Percentiles rank a stretch among this genome's conserved stretches.
Evolutionary conservation across 2,797 vertebrate species (phyloP).

Genomic region (Gallinago stenura): DNA sequence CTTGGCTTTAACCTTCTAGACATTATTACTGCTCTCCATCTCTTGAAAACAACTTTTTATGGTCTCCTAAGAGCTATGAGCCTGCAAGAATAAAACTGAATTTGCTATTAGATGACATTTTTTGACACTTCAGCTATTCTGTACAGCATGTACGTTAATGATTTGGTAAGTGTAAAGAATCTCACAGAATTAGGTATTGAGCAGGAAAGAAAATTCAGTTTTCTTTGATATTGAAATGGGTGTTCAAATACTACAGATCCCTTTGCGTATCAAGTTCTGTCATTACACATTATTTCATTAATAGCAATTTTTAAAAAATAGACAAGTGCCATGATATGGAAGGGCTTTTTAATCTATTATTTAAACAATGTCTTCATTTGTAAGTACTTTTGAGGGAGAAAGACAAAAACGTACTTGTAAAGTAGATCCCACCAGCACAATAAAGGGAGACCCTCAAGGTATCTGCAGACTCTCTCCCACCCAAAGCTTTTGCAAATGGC

Average conservation of each 20-base stretch:
- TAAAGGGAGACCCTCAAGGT: neutral
- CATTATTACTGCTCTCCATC: neutral
- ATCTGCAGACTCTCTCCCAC: neutral
- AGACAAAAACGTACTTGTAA: neutral
- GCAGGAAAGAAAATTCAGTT: conserved; percentile 8
- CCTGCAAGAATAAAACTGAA: conserved; percentile 17
- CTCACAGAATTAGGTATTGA: conserved; percentile 6
- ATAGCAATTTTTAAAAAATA: conserved; percentile 2
- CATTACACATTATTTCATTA: neutral
- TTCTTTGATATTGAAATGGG: conserved; percentile 52
- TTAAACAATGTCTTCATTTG: conserved; percentile 8
- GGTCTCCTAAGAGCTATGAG: neutral
- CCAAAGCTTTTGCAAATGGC: neutral
- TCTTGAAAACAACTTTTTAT: neutral
- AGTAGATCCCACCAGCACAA: neutral
- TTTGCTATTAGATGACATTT: conserved; percentile 27
- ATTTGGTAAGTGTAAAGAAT: conserved; percentile 35
- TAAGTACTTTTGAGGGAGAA: neutral
- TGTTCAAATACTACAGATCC: conserved; percentile 17
- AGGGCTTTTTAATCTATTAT: conserved; percentile 5
- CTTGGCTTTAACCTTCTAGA: conserved; percentile 23
- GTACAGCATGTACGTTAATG: neutral
- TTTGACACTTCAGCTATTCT: conserved; percentile 22
- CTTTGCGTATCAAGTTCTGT: neutral
- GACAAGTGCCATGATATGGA: neutral